Evolutionary conservation across 1,140 invertebrate genomes (phyloP), one percentile per base, ranked within the genome.

Genomic region (Neodiprion lecontei): DNA sequence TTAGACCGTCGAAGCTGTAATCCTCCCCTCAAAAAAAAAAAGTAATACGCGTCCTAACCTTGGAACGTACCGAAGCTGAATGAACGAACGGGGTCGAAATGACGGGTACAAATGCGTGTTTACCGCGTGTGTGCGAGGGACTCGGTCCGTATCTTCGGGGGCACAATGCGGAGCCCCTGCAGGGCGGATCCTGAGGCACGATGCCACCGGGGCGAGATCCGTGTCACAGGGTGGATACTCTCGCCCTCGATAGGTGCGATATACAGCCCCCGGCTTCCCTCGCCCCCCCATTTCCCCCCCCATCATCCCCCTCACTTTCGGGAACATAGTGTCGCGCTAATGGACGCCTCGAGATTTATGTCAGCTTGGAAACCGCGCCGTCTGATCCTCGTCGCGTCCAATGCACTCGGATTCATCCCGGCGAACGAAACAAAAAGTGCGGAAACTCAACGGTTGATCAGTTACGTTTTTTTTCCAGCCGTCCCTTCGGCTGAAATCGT

Each of bases 301-400:
- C 53, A 17, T 40, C 28, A 40, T 40, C 28, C 28, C 28, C 28
- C 28, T 40, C 28, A 40, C 28, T 40, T 40, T 40, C 28, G 28
- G 28, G 28, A 40, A 40, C 28, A 40, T 40, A 40, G 11, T 17
- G 53, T 17, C 53, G 3, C 53, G 53, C 53, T 61, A 61, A 61
- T 61, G 53, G 53, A 61, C n/a, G 53, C 53, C 53, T 17, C 53
- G 53, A 61, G 53, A 61, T 61, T 61, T 61, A 61, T 61, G 53
- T 61, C 53, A 17, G 53, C 11, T 61, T 14, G 53, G 11, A 14
- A 40, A 40, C 28, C 28, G 28, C 28, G 28, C 28, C 1, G 28
- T 0, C 28, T 40, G 28, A 40, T 4, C 28, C 28, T 40, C 28
- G 28, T 40, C 28, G 28, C 28, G 28, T 40, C 28, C 28, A 40